phyloP scores from a whole-genome alignment of 1,140 invertebrate genomes.

The Calosoma granatense region DNA sequence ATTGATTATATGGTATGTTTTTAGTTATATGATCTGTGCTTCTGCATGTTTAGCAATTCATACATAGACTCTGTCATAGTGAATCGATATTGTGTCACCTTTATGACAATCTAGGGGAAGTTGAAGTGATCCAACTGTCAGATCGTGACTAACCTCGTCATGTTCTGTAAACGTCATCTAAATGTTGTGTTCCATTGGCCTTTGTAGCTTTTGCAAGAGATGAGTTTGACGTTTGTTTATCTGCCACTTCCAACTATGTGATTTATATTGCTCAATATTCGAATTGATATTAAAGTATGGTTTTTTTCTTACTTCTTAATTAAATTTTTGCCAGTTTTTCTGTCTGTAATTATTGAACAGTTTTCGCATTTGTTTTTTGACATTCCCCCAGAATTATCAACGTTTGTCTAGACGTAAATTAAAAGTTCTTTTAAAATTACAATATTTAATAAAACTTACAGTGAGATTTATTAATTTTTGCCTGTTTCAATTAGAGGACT shows the following conservation, averaged over 20 bases:
- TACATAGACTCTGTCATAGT: neutral
- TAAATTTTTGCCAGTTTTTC: neutral
- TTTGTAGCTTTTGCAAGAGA: neutral
- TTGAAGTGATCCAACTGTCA: neutral
- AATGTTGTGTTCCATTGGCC: neutral
- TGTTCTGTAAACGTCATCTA: neutral
- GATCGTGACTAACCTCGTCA: neutral
- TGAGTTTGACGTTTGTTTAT: neutral
- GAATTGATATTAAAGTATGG: neutral
- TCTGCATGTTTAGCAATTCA: too few species aligned
- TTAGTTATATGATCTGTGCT: too few species aligned
- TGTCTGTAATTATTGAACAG: neutral
- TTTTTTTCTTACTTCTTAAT: neutral
- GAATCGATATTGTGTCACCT: neutral
- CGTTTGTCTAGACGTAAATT: too few species aligned
- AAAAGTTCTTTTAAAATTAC: too few species aligned
- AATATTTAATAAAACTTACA: too few species aligned
- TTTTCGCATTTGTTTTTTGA: too few species aligned
- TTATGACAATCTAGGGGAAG: neutral
- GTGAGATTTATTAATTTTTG: too few species aligned
- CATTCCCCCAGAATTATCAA: too few species aligned
- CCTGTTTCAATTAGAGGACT: too few species aligned
- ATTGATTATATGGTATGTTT: too few species aligned
- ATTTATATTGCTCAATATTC: neutral
- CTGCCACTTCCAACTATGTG: neutral